These are phyloP conservation scores for Bombylius discolor DNA, from an alignment of 2,888 invertebrate genomes.

Conservation along the genomic window DNA sequence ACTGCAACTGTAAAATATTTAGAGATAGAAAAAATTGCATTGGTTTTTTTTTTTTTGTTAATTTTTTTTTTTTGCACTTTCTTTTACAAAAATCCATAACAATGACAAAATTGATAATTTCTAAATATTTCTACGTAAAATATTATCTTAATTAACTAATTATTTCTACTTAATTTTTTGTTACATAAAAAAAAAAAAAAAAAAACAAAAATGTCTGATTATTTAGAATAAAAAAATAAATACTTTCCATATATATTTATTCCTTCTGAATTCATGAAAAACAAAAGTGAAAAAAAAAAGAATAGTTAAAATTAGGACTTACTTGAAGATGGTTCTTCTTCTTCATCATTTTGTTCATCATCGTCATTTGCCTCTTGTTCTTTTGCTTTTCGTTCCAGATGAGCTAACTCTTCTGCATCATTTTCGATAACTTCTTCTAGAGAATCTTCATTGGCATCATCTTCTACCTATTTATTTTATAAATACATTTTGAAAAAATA, in stretches of 20 bases:
- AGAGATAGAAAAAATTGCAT: constrained; percentile 16
- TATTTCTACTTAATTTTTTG: too few species aligned
- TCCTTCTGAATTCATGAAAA: too few species aligned
- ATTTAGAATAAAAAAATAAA: too few species aligned
- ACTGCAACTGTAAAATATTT: constrained; percentile 68
- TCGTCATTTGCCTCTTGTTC: constrained; percentile 23
- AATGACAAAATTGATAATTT: too few species aligned
- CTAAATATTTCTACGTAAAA: too few species aligned
- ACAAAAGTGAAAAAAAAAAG: too few species aligned
- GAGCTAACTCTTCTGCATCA: constrained; percentile 26
- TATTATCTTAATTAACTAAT: too few species aligned
- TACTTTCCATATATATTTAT: too few species aligned
- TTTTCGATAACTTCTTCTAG: constrained; percentile 33
- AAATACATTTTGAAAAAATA: background rate
- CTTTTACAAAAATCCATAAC: too few species aligned
- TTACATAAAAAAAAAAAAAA: too few species aligned
- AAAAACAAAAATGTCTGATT: background rate
- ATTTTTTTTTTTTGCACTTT: too few species aligned
- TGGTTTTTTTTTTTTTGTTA: background rate
- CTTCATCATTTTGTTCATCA: constrained; percentile 16
- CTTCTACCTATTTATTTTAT: constrained; percentile 10
- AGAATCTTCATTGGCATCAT: constrained; percentile 30
- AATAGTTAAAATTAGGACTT: constrained; percentile 5
- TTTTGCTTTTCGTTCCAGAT: constrained; percentile 24
- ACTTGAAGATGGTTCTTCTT: constrained; percentile 22